Evolutionary conservation across 2,797 vertebrate genomes (phyloP), one percentile per base, ranked within the genome.

Genomic region (Alectoris magna): DNA sequence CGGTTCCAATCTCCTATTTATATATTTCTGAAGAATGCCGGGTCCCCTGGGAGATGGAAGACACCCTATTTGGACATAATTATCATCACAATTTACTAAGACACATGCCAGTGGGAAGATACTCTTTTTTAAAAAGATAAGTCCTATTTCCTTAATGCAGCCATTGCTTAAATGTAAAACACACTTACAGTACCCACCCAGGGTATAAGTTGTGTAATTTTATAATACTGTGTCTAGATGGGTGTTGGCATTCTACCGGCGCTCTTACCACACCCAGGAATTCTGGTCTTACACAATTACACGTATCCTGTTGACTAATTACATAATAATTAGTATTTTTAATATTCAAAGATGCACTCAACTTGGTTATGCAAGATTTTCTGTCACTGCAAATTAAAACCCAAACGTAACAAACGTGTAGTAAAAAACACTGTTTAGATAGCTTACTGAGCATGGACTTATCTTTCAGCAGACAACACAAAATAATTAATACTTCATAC

Each of bases 271-370:
- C 91, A 88, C 96, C 88, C 94, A 97, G 75, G 93, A 96, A 94
- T 86, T 84, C 87, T 94, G 84, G 88, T 95, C 93, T 96, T 96
- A 93, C 96, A 94, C 93, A 97, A 96, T 95, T 96, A 91, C 94
- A 97, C 80, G 95, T 84, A 97, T 97, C 94, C 96, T 96, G 92
- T 94, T 95, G 92, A 93, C 96, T 97, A 96, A 96, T 97, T 98
- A 96, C 43, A 84, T 96, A 97, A 97, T 97, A 92, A 96, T 92
- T 93, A 91, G 74, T 94, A 92, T 92, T 96, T 95, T 97, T 93
- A 95, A 93, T 78, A 92, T 95, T 97, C 91, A 97, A 71, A 90
- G 91, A 92, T 94, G 92, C 68, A 94, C 72, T 96, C 85, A 91
- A 93, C 92, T 95, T 21, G 14, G 67, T 96, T 96, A 95, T 23